Conservation (phyloP, 2,888 invertebrate genomes). For the Heteropelma amictum region DNA sequence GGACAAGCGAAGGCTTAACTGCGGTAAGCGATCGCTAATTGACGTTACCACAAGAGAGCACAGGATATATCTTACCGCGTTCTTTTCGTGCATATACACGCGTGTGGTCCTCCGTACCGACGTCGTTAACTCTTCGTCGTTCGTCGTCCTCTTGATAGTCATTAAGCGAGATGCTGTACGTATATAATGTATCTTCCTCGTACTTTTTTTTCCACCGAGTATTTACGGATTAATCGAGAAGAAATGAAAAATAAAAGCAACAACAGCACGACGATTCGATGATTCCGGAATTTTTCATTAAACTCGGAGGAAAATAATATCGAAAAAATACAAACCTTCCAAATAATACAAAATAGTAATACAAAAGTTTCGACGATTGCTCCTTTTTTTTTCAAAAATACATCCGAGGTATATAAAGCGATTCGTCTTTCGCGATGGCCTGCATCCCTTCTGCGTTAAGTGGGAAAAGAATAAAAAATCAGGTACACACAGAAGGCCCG, state of each 20-base stretch:
- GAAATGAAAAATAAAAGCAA: background rate
- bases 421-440: no score
- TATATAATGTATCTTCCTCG: constrained; percentile 16
- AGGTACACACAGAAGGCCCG: background rate
- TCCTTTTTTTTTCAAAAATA: no score
- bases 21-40: constrained; percentile 67
- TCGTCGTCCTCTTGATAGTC: constrained; percentile 43
- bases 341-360: no score
- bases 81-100: constrained; percentile 24
- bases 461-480: background rate
- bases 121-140: constrained; percentile 51
- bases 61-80: constrained; percentile 41
- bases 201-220: background rate
- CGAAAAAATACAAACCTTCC: no score
- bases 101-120: constrained; percentile 51
- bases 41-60: constrained; percentile 59
- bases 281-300: background rate
- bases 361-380: no score
- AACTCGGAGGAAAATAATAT: background rate
- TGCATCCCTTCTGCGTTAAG: background rate
- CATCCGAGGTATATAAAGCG: no score
- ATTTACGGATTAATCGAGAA: constrained; percentile 9
- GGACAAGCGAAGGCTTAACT: constrained; percentile 57
- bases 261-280: background rate
- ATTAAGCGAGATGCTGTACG: constrained; percentile 21